These are phyloP conservation scores for Metopia argyrocephala DNA, from an alignment of 2,888 invertebrate genomes.

Conservation along the genomic window DNA sequence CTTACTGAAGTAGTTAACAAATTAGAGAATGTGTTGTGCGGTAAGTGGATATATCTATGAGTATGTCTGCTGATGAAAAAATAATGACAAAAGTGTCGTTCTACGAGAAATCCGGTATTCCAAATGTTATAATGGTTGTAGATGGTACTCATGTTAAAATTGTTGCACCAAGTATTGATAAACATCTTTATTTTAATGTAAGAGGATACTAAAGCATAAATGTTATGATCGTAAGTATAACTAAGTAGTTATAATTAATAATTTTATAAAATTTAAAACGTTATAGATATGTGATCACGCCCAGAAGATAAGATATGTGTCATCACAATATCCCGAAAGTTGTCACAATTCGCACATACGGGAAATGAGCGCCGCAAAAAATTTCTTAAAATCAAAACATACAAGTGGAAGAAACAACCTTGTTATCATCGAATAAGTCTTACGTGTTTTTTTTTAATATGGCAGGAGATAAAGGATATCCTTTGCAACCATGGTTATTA, in stretches of 20 bases:
- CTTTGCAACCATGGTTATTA: background rate
- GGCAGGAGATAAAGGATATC: background rate
- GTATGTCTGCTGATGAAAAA: too few species aligned
- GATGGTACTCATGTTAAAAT: too few species aligned
- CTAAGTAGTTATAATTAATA: too few species aligned
- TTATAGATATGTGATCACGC: constrained; percentile 1
- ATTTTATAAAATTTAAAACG: background rate
- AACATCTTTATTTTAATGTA: background rate
- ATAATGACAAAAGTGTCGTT: too few species aligned
- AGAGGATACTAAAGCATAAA: too few species aligned
- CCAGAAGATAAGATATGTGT: too few species aligned
- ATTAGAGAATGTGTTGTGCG: constrained; percentile 1
- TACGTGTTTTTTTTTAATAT: too few species aligned
- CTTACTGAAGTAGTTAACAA: background rate
- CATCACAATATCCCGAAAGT: constrained; percentile 10
- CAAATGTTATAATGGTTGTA: too few species aligned
- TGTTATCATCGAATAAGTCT: too few species aligned
- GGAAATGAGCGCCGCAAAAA: constrained; percentile 3
- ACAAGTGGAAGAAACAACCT: background rate
- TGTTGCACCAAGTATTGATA: too few species aligned
- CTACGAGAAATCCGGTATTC: too few species aligned
- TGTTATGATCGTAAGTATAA: too few species aligned
- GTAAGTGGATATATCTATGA: background rate
- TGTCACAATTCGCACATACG: background rate
- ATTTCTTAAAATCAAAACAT: background rate